Evolutionary conservation across 2,113 vertebrate species (phyloP).

Genomic region (Cathartes aura): DNA sequence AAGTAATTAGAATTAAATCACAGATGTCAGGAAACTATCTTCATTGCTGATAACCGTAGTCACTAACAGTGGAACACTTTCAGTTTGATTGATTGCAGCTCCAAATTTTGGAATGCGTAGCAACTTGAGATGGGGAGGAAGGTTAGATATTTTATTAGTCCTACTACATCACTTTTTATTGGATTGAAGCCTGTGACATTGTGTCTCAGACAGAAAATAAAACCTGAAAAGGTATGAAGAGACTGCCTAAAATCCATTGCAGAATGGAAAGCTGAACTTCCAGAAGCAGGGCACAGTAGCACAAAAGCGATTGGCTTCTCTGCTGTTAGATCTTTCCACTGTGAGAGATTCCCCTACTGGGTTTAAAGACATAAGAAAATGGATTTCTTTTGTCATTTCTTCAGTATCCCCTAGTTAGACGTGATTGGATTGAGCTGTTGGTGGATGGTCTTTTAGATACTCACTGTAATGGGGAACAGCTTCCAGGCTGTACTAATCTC

Average conservation of each 20-base stretch:
- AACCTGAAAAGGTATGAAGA: background rate
- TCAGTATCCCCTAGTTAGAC: background rate
- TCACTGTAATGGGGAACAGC: background rate
- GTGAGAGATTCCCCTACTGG: background rate
- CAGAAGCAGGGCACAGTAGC: background rate
- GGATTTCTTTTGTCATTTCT: background rate
- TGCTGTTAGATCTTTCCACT: background rate
- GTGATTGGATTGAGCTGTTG: background rate
- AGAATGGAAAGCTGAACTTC: background rate
- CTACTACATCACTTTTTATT: background rate
- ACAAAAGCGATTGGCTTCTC: background rate
- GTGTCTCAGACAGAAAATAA: background rate
- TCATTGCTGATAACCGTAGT: background rate
- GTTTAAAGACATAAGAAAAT: background rate
- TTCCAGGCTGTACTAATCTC: background rate
- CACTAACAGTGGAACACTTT: background rate
- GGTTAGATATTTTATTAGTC: background rate
- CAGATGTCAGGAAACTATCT: background rate
- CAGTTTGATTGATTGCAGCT: background rate
- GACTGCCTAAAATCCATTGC: background rate
- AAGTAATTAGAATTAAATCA: constrained; percentile 40
- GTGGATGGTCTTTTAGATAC: background rate
- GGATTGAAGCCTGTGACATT: background rate
- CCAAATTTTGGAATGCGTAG: background rate
- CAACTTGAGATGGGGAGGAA: background rate